Conservation (phyloP, 2,888 invertebrate species). For the Leucoptera coffeella region DNA sequence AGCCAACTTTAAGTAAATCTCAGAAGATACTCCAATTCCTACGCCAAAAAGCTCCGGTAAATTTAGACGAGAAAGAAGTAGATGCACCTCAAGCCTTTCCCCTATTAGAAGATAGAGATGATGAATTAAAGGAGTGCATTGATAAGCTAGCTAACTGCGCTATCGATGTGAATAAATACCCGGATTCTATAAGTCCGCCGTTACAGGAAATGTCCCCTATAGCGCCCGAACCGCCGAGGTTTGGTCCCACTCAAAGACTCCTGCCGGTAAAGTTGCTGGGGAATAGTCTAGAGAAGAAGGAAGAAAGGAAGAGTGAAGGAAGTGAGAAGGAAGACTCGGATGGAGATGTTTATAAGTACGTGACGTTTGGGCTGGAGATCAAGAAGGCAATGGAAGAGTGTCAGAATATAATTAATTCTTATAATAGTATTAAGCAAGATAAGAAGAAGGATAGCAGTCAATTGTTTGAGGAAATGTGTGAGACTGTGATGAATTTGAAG, state of each 20-base stretch:
- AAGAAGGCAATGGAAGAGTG: slow-evolving; percentile 45
- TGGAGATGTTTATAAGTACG: slow-evolving; percentile 27
- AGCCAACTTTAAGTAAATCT: slow-evolving; percentile 17
- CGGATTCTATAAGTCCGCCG: slow-evolving; percentile 36
- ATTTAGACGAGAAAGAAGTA: slow-evolving; percentile 14
- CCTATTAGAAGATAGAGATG: slow-evolving; percentile 19
- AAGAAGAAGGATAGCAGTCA: neutral
- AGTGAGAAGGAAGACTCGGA: slow-evolving; percentile 14
- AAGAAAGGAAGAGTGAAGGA: slow-evolving; percentile 9
- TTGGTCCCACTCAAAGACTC: slow-evolving; percentile 22
- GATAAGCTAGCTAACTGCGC: slow-evolving; percentile 34
- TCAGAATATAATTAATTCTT: slow-evolving; percentile 38
- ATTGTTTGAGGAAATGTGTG: slow-evolving; percentile 35
- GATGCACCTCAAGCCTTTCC: slow-evolving; percentile 34
- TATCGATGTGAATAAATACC: slow-evolving; percentile 14
- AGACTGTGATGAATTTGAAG: slow-evolving; percentile 35
- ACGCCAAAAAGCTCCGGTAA: slow-evolving; percentile 20
- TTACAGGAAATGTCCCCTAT: slow-evolving; percentile 36
- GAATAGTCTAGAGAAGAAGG: slow-evolving; percentile 9
- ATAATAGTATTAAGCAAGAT: slow-evolving; percentile 19
- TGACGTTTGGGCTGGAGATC: slow-evolving; percentile 33
- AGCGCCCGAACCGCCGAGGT: slow-evolving; percentile 20
- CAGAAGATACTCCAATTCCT: slow-evolving; percentile 31
- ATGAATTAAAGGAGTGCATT: slow-evolving; percentile 35
- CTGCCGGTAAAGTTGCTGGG: slow-evolving; percentile 23